Evolutionary conservation across 2,888 invertebrate species (phyloP), one percentile per base, ranked within the genome.

Genomic region (Gonocerus acuteangulatus): DNA sequence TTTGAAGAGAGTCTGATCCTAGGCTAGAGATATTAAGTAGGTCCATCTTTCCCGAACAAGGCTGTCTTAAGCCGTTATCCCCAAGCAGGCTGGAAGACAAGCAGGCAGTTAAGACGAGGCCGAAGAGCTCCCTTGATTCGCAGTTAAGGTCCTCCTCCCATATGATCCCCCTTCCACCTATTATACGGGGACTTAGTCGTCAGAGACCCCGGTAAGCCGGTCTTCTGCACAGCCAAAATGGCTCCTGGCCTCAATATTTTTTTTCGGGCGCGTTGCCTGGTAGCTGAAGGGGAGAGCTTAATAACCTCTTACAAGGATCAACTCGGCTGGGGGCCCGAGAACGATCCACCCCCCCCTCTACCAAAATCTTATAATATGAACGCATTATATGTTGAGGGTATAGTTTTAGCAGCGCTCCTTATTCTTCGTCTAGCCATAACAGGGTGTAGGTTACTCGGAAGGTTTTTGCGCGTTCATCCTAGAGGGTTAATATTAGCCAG

Each of bases 161-260:
- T 51, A 51, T 51, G 51, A 51, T 32, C 32, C 32, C 27, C 32
- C 51, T 19, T 51, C 51, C 9, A 6, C 51, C 51, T 34, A 51
- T 51, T 51, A 51, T 51, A 51, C 34, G 34, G 51, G 51, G 51
- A 51, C 51, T 51, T 51, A 51, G 51, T 51, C 51, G n/a, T 34
- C 51, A 4, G 27, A 19, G 32, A 51, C 19, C 19, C 51, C 51
- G n/a, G 19, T 51, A 51, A 51, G 32, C 51, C 36, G 16, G 32
- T 51, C 34, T 18, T 51, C 51, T 51, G 32, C 51, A 32, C 54
- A 39, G 22, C 54, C 54, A 54, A 54, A 54, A 54, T 54, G 54
- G 54, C 54, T 39, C 42, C 22, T 42, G 42, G 9, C 44, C 18
- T 4, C 18, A 42, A 54, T 36, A 54, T 19, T 51, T 51, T 51